phyloP scores from a whole-genome alignment of 2,113 vertebrate species.

The Bos indicus region DNA sequence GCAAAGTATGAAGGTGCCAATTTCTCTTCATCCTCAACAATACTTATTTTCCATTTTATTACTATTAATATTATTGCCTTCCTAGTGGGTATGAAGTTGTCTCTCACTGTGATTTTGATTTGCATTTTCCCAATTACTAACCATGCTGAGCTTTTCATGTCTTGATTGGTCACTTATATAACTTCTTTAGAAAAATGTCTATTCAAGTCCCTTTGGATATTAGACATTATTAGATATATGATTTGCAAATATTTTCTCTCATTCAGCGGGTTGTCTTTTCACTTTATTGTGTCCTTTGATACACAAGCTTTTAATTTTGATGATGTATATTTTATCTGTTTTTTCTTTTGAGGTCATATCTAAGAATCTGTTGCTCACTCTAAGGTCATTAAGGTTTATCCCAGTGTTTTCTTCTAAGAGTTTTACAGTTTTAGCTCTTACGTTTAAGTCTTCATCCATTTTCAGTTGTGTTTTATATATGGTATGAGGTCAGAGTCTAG shows the following conservation, averaged over 20 bases:
- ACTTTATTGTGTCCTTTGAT: not conserved
- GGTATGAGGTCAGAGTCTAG: not conserved
- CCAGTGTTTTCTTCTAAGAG: not conserved
- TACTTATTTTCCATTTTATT: not conserved
- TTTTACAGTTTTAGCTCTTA: not conserved
- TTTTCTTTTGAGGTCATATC: not conserved
- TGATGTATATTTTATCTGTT: not conserved
- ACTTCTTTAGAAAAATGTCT: not conserved
- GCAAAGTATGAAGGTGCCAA: not conserved
- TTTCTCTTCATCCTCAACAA: not conserved
- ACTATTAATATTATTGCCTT: not conserved
- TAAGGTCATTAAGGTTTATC: not conserved
- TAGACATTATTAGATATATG: not conserved
- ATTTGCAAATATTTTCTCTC: not conserved
- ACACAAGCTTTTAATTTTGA: not conserved
- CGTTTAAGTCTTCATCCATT: not conserved
- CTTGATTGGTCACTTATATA: not conserved
- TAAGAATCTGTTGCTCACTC: not conserved
- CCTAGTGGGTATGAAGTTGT: not conserved
- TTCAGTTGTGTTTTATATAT: not conserved
- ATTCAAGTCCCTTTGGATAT: not conserved
- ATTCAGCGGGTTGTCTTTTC: not conserved
- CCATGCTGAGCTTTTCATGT: not conserved
- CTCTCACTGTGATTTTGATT: not conserved
- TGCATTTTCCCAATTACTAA: not conserved